Base-by-base conservation (phyloP, 2,888 invertebrate species). In the Chirona hameri region DNA sequence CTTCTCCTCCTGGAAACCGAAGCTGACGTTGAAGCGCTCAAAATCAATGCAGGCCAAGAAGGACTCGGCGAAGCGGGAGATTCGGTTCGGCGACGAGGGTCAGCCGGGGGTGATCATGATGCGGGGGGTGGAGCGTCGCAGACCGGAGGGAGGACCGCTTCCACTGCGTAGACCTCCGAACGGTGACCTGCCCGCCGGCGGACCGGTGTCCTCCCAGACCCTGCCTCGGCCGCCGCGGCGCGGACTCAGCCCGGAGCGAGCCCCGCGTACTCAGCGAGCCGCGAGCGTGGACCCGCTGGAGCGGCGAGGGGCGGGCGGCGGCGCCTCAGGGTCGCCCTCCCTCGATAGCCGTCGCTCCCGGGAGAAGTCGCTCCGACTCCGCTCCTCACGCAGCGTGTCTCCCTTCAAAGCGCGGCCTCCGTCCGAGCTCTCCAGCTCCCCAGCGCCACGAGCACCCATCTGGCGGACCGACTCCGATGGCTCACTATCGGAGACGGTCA, bases 361-460 rank as follows among this genome's bases (percentile, higher is more conserved):
- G 21, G 10, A 10, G 10, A 76, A 76, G 39, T 2, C 2, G 76
- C 39, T 7, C 5, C 76, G 39, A 39, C 39, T 46, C 24, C 39
- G 39, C 9, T 39, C 76, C 21, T 21, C 76, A 1, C 76, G 76
- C 21, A 76, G 76, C 24, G 76, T 76, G 76, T 76, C 76, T 18
- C 76, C 76, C 24, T 39, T n/a, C 46, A 76, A 76, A 21, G 5
- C 12, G 27, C 46, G 76, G 10, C 24, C 76, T 18, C 76, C 76
- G 24, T 76, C 76, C 2, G 76, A 76, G 46, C 76, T 76, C 3
- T 76, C 76, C 10, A 76, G 76, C 46, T 76, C 76, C 24, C 76
- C 76, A 24, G 76, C 76, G 39, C 76, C 76, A 24, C 76, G 76
- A 24, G 76, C 76, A 24, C 76, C 76, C 24, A 24, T 76, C 24